Evolutionary conservation across 2,888 invertebrate species (phyloP), one percentile per base, ranked within the genome.

Genomic region (Junonia oenone): DNA sequence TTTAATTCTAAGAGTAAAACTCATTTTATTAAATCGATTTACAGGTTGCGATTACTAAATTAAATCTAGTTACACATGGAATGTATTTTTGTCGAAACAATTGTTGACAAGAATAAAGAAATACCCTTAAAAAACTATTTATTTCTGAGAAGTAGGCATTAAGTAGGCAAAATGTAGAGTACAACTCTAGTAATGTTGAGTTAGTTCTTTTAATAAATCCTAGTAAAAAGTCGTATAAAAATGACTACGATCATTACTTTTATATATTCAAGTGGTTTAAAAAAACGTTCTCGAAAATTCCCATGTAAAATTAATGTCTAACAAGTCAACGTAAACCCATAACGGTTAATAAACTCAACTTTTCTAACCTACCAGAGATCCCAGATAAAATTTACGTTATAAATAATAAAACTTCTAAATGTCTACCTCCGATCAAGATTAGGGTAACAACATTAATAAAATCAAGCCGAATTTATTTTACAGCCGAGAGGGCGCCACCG

Each of bases 321-420:
- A 58, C 58, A 58, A 58, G 57, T 55, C 57, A 60, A 58, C 60
- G 45, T 43, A 43, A 57, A 48, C 56, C 59, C 58, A 61, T 70
- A 68, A 72, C 69, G 67, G 71, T 69, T 68, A 68, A 72, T 69
- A 72, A 70, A 68, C 68, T 67, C 65, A 67, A 62, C 64, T 68
- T 74, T 68, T 68, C 68, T 75, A 73, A 76, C 71, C 61, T 68
- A 69, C 67, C 70, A 67, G 61, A 73, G 78, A 78, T 78, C 55
- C 45, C 43, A 76, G 83, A 84, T 83, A 83, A 81, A 65, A 62
- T 61, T 62, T 56, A 60, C 66, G 78, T 75, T 78, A 83, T 90
- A 90, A 90, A 90, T 89, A 90, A 90, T 90, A 89, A 79, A 78
- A 76, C 70, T 77, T 76, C 71, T 86, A 85, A 86, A 85, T 68